Base-by-base conservation (phyloP, 2,113 vertebrate genomes). In the Rhadina sibilatrix region DNA sequence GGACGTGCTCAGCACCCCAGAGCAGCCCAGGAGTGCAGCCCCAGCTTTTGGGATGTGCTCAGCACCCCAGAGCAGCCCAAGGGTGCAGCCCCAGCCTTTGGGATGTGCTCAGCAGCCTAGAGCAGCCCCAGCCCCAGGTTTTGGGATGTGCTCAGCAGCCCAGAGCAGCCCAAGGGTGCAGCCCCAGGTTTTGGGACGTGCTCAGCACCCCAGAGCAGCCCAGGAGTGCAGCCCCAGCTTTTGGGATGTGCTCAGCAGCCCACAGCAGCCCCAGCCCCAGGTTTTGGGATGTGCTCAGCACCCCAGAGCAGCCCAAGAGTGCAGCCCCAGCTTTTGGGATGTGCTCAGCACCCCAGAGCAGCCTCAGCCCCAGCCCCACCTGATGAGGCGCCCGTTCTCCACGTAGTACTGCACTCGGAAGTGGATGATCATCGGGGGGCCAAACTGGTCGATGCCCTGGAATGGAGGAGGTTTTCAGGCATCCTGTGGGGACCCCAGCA, bases 341-440 rank as follows among this genome's bases (percentile, higher is more conserved):
- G 27, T 1, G 11, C 54, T 15, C 49, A 47, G 83, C 35, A 56
- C 6, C 84, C 16, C 2, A 63, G 35, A 47, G 75, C 24, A 22
- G 46, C 5, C 1, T 20, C 21, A 10, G 2, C 5, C 1, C 24
- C 21, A 10, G 2, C 7, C 96, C 96, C 93, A 98, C 99, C 99
- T 99, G 97, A 99, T 99, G 86, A 99, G 93, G 70, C 98, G 97
- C 50, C 99, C 99, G 24, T 99, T 99, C 96, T 99, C 99, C 87
- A 99, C 99, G 9, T 99, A 99, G 97, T 99, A 99, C 97, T 99
- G 99, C 92, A 99, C 99, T 90, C 99, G 98, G 97, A 99, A 99
- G 97, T 99, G 99, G 93, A 99, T 99, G 94, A 99, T 99, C 99
- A 99, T 99, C 0, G 99, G 99, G 16, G 99, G 99, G 10, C 99